Evolutionary conservation across 2,797 vertebrate species (phyloP).

Genomic region (Orestias chungarensis): DNA sequence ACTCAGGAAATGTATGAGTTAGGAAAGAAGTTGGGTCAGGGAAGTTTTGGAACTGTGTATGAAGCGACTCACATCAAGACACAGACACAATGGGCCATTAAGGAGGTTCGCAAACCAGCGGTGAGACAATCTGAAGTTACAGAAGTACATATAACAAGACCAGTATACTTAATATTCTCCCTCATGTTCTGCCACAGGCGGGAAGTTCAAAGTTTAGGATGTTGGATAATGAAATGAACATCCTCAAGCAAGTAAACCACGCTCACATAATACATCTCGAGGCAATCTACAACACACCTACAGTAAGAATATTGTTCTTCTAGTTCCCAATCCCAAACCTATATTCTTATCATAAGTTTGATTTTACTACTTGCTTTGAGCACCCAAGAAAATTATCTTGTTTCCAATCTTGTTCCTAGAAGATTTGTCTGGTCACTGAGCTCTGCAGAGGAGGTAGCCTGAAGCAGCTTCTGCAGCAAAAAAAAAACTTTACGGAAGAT

Average conservation of each 20-base stretch:
- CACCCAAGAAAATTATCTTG: constrained; percentile 26
- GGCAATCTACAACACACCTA: constrained; percentile 85
- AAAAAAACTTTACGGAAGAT: constrained; percentile 83
- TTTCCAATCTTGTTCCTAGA: constrained; percentile 71
- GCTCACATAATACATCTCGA: constrained; percentile 87
- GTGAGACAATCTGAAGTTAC: constrained; percentile 69
- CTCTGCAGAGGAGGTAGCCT: constrained; percentile 87
- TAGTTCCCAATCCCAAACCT: constrained; percentile 11
- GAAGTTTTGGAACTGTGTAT: constrained; percentile 86
- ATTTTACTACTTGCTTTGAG: constrained; percentile 21
- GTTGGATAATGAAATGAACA: constrained; percentile 86
- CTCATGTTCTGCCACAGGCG: constrained; percentile 72
- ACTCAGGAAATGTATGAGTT: constrained; percentile 83
- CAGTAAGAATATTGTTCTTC: constrained; percentile 73
- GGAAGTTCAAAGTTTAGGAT: constrained; percentile 85
- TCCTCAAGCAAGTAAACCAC: constrained; percentile 86
- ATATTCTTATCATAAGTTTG: constrained; percentile 16
- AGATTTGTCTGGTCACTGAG: constrained; percentile 87
- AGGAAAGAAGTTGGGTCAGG: constrained; percentile 85
- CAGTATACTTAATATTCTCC: background rate
- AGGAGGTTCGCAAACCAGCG: constrained; percentile 85
- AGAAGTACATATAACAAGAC: constrained; percentile 27
- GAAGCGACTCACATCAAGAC: constrained; percentile 84
- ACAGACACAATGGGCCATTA: constrained; percentile 84
- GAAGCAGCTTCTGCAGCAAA: constrained; percentile 79